Evolutionary conservation across 1,140 invertebrate species (phyloP), one percentile per base, ranked within the genome.

Genomic region (Heliothis virescens): DNA sequence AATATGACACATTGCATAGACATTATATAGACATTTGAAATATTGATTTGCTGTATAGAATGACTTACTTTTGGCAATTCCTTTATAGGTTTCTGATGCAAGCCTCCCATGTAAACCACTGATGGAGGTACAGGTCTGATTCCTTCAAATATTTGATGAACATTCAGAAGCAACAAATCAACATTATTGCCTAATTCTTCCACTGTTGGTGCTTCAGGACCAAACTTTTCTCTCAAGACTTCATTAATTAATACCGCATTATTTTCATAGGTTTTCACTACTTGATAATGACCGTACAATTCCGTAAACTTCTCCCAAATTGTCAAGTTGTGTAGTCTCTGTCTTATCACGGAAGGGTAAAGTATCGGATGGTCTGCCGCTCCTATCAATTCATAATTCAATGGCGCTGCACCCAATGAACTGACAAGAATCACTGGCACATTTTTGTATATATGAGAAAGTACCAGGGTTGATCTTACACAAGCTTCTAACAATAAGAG

Each of bases 31-130:
- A 4, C 4, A 41, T 41, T 7, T 7, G 34, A 5, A 41, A 41
- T 7, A 9, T 9, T 1, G 0, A 41, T 41, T 7, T 41, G 34
- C 34, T 41, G 34, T 41, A 7, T 9, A 63, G 2, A 16, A 34
- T 1, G 82, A 79, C 71, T 81, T 78, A 89, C 89, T 41, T 94
- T 90, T 34, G 96, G 82, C 2, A 94, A 82, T 75, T 91, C 88
- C 1, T 84, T 73, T 34, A 86, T 29, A 47, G 74, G 79, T 52
- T 92, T 87, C 18, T 91, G 89, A 65, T 96, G 96, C 79, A 96
- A 88, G 1, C 96, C 96, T 0, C 96, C 96, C 15, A 96, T 88
- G 77, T 96, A 96, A 16, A 96, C 88, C 34, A 96, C 91, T 82
- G 81, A 89, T 1, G 95, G 94, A n/a, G 94, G 89, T 5, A 94